Evolutionary conservation across 2,888 invertebrate genomes (phyloP), one percentile per base, ranked within the genome.

Genomic region (Lasius fuliginosus): DNA sequence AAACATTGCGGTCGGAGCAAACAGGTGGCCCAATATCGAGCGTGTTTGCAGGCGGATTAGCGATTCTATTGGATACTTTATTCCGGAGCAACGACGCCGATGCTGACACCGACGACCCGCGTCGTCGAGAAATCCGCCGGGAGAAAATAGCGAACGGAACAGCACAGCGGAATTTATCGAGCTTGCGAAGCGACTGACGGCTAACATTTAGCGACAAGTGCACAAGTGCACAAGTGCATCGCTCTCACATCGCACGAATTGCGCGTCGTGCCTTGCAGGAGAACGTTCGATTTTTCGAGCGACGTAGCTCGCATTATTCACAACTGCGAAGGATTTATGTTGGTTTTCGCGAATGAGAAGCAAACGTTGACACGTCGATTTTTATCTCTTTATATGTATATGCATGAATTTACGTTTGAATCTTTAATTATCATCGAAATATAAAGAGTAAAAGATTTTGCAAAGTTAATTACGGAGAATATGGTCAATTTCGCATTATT

Each of bases 1-100:
- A 89, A 90, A 89, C 90, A 89, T 84, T 74, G 87, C 84, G 82
- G 89, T 67, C 68, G 75, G 79, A 75, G 89, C 91, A 89, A 91
- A 92, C 91, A 90, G 91, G 89, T 90, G 89, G 89, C 82, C 84
- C 91, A 88, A 89, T 90, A 90, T 90, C 90, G 85, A 83, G 56
- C 86, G 82, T 90, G 90, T 90, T 91, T 90, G 89, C 85, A 83
- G 74, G 75, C 67, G 90, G 86, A 91, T 91, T 91, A 91, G 85
- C 89, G 85, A 91, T 90, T 89, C 88, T 81, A 88, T 88, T 83
- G 83, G 90, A 90, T 89, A 87, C 87, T 90, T 90, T 86, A 87
- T 90, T 87, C 85, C 83, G 65, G 64, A 71, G 69, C 67, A 46
- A 60, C 71, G 73, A 73, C 79, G 79, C 73, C 71, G 60, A 79